Conservation (phyloP, 2,888 invertebrate genomes). For the Melinaea marsaeus region DNA sequence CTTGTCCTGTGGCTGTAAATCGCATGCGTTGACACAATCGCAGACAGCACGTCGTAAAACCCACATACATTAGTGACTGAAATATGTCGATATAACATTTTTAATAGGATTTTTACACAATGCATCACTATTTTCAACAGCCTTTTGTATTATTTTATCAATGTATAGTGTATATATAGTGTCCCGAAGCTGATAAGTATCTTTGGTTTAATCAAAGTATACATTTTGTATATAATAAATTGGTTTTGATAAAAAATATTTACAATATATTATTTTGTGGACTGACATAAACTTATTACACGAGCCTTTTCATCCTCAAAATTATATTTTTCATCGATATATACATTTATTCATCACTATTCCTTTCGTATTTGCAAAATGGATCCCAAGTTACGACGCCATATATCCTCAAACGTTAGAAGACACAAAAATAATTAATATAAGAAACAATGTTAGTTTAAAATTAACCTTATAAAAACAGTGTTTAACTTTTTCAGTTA, state of each 20-base stretch:
- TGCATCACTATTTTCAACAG: background rate
- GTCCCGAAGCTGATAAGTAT: no score
- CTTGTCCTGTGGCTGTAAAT: conserved; percentile 10
- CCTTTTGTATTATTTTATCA: no score
- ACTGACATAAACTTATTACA: no score
- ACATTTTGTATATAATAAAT: no score
- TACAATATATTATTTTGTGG: no score
- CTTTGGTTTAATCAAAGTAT: no score
- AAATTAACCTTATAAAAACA: background rate
- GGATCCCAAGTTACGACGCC: conserved; percentile 14
- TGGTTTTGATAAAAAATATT: no score
- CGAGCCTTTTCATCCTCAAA: no score
- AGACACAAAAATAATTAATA: conserved; percentile 6
- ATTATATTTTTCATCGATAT: no score
- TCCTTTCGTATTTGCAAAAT: conserved; percentile 16
- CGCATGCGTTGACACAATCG: conserved; percentile 12
- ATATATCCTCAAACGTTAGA: conserved; percentile 12
- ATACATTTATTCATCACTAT: background rate
- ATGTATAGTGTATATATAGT: no score
- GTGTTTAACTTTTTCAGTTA: no score
- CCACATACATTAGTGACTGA: conserved; percentile 13
- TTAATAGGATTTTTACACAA: background rate
- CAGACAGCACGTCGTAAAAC: conserved; percentile 15
- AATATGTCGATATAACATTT: conserved; percentile 4
- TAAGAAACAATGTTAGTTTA: background rate